Base-by-base conservation (phyloP, 2,888 invertebrate species). In the Lucinisca nassula region DNA sequence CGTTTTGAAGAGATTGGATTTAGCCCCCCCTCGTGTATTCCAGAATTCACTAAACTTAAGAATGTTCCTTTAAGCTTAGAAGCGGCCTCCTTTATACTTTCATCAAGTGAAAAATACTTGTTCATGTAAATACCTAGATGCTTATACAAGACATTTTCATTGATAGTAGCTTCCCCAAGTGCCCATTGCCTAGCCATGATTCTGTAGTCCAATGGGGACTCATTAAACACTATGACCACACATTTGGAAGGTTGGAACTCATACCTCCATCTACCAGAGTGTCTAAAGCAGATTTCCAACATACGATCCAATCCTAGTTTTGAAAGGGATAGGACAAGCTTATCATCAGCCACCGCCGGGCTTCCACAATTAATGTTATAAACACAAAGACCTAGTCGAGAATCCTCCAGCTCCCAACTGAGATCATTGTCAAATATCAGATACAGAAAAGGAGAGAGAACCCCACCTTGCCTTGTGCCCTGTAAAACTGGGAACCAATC, bases 331-430 rank as follows among this genome's bases (percentile, higher is more conserved):
- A 77, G 0, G 14, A 77, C n/a, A 4, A 58, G 0, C 35, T 55
- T 10, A 17, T 77, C 77, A 58, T 77, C 81, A 17, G 81, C 81
- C 14, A 80, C 77, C 24, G 77, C 37, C 2, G 77, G 77, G n/a
- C 38, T 58, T 14, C 77, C 55, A 38, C 55, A 58, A 10, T 58
- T 77, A 1, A 77, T 30, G 6, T 77, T 37, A 21, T 3, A 58
- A 0, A 77, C 32, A 21, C 38, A 12, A 1, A n/a, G 0, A 2
- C 77, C 77, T 55, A 10, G 4, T 8, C 58, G 1, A 38, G 32
- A 51, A 3, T 3, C 30, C 32, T 77, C 58, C 30, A 77, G 37
- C 17, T 55, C 61, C 1, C 4, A 32, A 6, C 55, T 21, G 12
- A 77, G 51, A 35, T 77, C 77, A 21, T 77, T 77, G 2, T 35